These are phyloP conservation scores for Premnoplex brunnescens DNA, from an alignment of 2,797 vertebrate species.

Conservation along the genomic window DNA sequence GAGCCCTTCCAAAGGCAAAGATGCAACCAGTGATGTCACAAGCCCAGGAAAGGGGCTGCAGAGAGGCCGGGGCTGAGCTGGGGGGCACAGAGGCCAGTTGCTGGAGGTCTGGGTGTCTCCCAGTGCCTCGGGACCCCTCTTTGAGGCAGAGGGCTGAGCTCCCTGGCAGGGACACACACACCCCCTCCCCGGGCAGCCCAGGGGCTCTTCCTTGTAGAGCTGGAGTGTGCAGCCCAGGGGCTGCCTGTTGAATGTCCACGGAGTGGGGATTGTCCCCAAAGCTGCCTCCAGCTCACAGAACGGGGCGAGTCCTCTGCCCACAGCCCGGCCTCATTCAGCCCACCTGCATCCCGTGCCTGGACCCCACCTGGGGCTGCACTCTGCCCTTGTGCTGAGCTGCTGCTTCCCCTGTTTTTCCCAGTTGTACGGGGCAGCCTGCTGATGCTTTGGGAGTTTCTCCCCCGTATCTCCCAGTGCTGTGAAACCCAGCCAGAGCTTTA, in stretches of 20 bases:
- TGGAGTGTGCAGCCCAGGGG: neutral
- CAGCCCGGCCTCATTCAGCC: neutral
- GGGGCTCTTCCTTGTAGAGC: fast-evolving
- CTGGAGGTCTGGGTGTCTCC: neutral
- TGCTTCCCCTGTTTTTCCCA: neutral
- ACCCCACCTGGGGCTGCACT: neutral
- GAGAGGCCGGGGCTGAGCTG: neutral
- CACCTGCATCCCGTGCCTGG: fast-evolving
- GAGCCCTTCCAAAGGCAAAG: neutral
- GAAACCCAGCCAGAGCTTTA: neutral
- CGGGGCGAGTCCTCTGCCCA: fast-evolving
- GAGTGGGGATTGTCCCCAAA: neutral
- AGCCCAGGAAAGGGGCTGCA: neutral
- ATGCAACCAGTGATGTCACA: fast-evolving
- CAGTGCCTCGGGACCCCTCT: neutral
- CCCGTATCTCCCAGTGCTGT: fast-evolving
- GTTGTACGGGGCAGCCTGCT: fast-evolving
- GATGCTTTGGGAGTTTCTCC: neutral
- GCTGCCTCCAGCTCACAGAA: neutral
- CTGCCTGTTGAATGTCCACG: neutral
- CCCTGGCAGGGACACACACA: fast-evolving
- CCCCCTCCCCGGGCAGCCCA: fast-evolving
- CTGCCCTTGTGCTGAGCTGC: fast-evolving
- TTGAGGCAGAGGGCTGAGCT: neutral
- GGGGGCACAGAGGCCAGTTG: neutral